Base-by-base conservation (phyloP, 2,797 vertebrate species). In the Molothrus aeneus region DNA sequence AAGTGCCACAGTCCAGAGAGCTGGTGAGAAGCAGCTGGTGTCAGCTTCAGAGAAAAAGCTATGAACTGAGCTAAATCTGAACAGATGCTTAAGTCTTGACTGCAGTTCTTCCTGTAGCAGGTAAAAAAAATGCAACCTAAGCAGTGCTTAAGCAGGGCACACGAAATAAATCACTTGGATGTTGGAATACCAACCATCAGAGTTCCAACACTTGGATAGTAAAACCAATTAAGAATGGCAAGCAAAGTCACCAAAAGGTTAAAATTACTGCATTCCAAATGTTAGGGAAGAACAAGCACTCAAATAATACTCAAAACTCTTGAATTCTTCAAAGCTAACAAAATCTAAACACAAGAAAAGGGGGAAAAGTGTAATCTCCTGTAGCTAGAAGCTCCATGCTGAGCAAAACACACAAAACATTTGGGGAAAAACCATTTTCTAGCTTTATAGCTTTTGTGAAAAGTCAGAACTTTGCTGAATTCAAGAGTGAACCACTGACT, bases 1-100 rank as follows among this genome's bases (percentile, higher is more conserved):
- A 99, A 97, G 92, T 98, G 98, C 98, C 98, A 99, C 65, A 99
- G 96, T 7, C 97, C 98, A 95, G 97, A 98, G 13, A 99, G 98
- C 65, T 98, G 98, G 40, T 98, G 97, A 95, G 98, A 97, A 59
- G 98, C 98, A 97, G 98, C 95, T 47, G 99, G 98, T 6, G 99
- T 99, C 42, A 98, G 95, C 93, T 98, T 98, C 65, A 99, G 98
- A 93, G 98, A 99, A 98, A 98, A 99, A 54, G 97, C 96, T 80
- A 99, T 96, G 84, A 99, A 98, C 94, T 98, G 98, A 96, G 97
- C 97, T 32, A 99, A 92, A 45, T 98, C 98, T 45, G 97, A 96
- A 17, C 96, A 93, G 5, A 98, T 17, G 13, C 66, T 93, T 38
- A 96, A 97, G 42, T 96, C 95, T 32, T 98, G 97, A 9, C 90